Evolutionary conservation across 2,113 vertebrate genomes (phyloP).

Genomic region (Anarrhichthys ocellatus): DNA sequence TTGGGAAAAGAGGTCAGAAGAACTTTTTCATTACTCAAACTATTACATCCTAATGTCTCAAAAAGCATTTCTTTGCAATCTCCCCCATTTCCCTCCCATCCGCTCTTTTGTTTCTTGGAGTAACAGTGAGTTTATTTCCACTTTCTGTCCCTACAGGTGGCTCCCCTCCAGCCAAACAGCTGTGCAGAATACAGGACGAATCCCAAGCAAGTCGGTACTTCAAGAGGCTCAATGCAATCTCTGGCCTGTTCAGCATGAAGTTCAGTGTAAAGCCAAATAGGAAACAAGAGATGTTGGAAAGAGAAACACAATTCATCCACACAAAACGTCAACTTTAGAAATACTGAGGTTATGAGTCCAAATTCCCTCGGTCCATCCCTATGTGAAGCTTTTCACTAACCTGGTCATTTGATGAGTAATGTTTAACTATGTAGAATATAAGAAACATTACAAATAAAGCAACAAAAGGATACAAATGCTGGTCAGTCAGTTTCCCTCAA

Average conservation of each 20-base stretch:
- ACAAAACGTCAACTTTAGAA: not conserved
- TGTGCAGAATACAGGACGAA: slow-evolving; percentile 4
- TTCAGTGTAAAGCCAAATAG: not conserved
- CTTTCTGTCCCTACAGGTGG: not conserved
- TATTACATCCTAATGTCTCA: not conserved
- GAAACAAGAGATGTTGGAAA: not conserved
- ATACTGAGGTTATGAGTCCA: not conserved
- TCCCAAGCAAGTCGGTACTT: not conserved
- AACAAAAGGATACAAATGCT: not conserved
- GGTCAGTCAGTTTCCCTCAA: not conserved
- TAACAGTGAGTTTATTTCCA: not conserved
- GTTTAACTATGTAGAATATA: not conserved
- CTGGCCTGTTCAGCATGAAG: not conserved
- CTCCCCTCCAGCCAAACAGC: not conserved
- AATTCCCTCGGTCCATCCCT: not conserved
- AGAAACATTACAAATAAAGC: not conserved
- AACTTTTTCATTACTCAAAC: not conserved
- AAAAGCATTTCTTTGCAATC: not conserved
- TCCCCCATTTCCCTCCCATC: not conserved
- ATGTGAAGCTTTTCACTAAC: not conserved
- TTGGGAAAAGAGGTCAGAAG: slow-evolving; percentile 21
- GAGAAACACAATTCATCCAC: not conserved
- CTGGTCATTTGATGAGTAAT: not conserved
- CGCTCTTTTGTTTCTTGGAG: not conserved
- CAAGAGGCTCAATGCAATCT: not conserved